A percentile compares a stretch with the other conserved stretches of the same genome.
Conservation (phyloP, 2,113 vertebrate species). For the Agapornis roseicollis region DNA sequence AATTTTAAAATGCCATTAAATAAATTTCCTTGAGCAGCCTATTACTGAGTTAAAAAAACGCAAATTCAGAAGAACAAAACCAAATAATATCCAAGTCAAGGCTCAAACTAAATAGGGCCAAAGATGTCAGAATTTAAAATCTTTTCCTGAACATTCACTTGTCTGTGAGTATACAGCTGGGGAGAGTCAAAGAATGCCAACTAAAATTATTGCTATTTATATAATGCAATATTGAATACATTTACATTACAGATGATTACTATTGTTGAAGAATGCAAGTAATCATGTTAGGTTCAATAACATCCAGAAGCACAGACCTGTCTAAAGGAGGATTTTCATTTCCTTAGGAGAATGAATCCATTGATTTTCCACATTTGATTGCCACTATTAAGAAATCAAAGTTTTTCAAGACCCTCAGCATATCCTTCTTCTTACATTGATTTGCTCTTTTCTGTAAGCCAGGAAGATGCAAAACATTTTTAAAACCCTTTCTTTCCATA, state of each 20-base stretch:
- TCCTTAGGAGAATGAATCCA: background rate
- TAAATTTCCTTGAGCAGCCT: background rate
- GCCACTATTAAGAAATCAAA: background rate
- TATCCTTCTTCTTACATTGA: background rate
- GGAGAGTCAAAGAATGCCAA: background rate
- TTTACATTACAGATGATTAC: background rate
- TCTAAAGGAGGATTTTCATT: background rate
- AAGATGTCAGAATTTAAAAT: background rate
- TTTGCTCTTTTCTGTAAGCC: background rate
- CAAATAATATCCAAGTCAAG: background rate
- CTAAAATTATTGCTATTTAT: background rate
- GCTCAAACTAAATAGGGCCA: background rate
- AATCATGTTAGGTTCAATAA: background rate
- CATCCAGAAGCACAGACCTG: background rate
- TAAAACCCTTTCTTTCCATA: background rate
- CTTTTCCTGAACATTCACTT: background rate
- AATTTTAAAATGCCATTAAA: background rate
- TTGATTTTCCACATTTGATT: conserved; percentile 10
- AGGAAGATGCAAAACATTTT: background rate
- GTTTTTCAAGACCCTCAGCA: background rate
- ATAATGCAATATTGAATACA: background rate
- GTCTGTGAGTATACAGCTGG: background rate
- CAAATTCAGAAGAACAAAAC: background rate
- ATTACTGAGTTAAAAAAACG: background rate
- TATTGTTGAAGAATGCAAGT: background rate